Evolutionary conservation across 2,797 vertebrate species (phyloP), one percentile per base, ranked within the genome.

Genomic region (Leptatherina wallacei): DNA sequence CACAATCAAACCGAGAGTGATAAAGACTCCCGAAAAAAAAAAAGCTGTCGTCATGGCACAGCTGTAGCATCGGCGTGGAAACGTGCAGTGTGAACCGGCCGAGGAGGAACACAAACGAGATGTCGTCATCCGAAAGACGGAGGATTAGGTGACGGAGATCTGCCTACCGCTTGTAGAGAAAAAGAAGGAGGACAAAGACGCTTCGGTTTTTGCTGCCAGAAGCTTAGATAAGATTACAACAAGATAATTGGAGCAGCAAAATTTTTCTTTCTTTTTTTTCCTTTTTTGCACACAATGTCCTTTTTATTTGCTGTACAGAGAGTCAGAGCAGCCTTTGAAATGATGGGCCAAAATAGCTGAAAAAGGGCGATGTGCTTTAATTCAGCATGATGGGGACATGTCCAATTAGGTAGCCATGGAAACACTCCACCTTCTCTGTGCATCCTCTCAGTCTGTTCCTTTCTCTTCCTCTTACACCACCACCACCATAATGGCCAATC

Each of bases 151-250:
- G 69, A 62, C 10, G 56, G 49, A n/a, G 36, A 35, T 61, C 38
- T 57, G 69, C 24, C 24, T 58, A 62, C 36, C 2, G 57, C 49
- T 30, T 68, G 49, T 59, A 11, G 63, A 0, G 38, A 57, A 54
- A 72, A 27, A 27, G 6, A 4, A 80, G 24, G n/a, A 40, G 75
- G 77, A 90, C 87, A 88, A 86, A 88, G 32, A 27, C 24, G 40
- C 77, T 56, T 72, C 58, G 72, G 78, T 83, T 75, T 60, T 64
- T 12, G 49, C 75, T 73, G 84, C 85, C 83, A 85, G 83, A 59
- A 82, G 81, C 82, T 85, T n/a, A 81, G 85, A 90, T 86, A 66
- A 86, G 82, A 90, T 87, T 73, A 72, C 73, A 82, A 82, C 69
- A 82, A 80, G 78, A 83, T 87, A 89, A 91, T 72, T 77, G 82